Conservation (phyloP, 2,888 invertebrate species). For the Autographa gamma region DNA sequence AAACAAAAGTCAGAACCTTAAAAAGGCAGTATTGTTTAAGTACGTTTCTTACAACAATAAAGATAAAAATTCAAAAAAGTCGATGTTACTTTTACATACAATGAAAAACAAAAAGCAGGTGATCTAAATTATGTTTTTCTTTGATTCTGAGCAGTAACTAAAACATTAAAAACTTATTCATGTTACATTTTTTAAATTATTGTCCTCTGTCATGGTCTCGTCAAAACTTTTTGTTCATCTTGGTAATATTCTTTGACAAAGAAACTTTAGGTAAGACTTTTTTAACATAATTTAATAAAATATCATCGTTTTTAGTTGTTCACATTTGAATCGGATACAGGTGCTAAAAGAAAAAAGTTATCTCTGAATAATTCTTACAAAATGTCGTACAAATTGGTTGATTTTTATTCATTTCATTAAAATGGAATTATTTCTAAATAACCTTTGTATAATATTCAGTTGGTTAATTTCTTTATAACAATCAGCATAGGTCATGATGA, state of each 20-base stretch:
- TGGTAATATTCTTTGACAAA: conserved; percentile 15
- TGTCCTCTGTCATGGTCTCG: background rate
- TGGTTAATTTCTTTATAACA: no score
- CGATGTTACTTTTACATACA: background rate
- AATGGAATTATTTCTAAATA: background rate
- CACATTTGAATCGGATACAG: conserved; percentile 9
- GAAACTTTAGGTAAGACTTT: conserved; percentile 19
- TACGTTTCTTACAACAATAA: no score
- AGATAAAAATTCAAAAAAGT: no score
- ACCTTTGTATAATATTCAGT: background rate
- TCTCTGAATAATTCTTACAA: background rate
- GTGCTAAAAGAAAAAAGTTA: conserved; percentile 17
- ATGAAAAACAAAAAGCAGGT: background rate
- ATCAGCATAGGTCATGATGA: no score
- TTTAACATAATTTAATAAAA: conserved; percentile 36
- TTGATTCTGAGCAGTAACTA: background rate
- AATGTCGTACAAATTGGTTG: background rate
- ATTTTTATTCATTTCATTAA: background rate
- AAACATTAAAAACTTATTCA: conserved; percentile 22
- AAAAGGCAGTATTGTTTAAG: no score
- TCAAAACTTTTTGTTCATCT: conserved; percentile 7
- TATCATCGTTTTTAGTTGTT: conserved; percentile 14
- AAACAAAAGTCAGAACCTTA: no score
- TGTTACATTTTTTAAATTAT: conserved; percentile 17
- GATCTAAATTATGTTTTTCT: background rate